Evolutionary conservation across 2,888 invertebrate species (phyloP).

Genomic region (Amphipoea lucens): DNA sequence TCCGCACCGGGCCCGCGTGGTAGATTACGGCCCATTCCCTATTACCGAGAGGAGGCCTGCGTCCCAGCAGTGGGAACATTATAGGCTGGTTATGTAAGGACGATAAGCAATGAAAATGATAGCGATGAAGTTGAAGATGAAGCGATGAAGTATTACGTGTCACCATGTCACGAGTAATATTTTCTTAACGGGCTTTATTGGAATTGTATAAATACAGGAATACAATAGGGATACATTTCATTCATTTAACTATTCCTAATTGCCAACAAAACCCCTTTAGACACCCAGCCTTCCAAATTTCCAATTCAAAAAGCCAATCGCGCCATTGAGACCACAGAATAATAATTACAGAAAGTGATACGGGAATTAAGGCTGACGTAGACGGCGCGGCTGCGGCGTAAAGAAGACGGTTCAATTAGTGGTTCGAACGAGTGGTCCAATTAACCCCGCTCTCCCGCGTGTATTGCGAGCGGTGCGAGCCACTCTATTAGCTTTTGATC

Average conservation of each 20-base stretch:
- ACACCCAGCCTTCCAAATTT: background rate
- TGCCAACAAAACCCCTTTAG: background rate
- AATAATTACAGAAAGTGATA: slow-evolving; percentile 54
- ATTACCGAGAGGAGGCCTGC: too few relatives aligned
- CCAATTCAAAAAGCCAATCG: slow-evolving; percentile 45
- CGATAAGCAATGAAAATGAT: background rate
- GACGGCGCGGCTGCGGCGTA: slow-evolving; percentile 34
- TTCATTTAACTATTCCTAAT: background rate
- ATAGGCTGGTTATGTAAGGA: background rate
- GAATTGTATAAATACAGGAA: background rate
- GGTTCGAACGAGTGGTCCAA: slow-evolving; percentile 60
- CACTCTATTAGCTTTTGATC: slow-evolving; percentile 57
- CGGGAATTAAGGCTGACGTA: slow-evolving; percentile 38
- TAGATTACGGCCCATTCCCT: too few relatives aligned
- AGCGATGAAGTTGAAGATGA: background rate
- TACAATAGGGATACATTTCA: background rate
- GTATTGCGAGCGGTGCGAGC: slow-evolving; percentile 38
- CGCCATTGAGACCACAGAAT: slow-evolving; percentile 47
- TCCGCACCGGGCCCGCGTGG: too few relatives aligned
- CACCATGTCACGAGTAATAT: too few relatives aligned
- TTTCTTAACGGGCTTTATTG: too few relatives aligned
- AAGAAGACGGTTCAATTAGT: slow-evolving; percentile 67
- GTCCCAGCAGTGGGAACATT: too few relatives aligned
- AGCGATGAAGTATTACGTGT: too few relatives aligned
- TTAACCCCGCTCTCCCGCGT: slow-evolving; percentile 60